These are phyloP conservation scores for Poeciliopsis turrubarensis DNA, from an alignment of 2,113 vertebrate genomes.

Conservation along the genomic window DNA sequence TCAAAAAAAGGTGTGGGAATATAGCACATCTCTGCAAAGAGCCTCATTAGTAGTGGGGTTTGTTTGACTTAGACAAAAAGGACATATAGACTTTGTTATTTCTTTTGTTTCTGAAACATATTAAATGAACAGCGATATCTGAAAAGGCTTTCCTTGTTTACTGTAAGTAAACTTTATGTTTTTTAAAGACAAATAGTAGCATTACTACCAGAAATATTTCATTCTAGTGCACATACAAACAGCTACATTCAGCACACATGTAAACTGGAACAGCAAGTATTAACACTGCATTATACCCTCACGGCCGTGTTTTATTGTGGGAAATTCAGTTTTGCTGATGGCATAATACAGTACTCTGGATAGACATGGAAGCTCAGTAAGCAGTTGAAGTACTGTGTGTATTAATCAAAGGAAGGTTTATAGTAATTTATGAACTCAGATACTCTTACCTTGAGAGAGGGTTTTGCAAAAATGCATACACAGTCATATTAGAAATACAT, in stretches of 20 bases:
- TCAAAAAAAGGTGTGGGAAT: slow-evolving; percentile 7
- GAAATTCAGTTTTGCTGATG: slow-evolving; percentile 32
- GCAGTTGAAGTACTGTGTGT: slow-evolving; percentile 9
- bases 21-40: slow-evolving; percentile 7
- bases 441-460: slow-evolving; percentile 46
- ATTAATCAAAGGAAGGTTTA: slow-evolving; percentile 23
- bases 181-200: slow-evolving; percentile 3
- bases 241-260: slow-evolving; percentile 33
- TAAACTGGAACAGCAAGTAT: slow-evolving; percentile 48
- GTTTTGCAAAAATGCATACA: slow-evolving; percentile 36
- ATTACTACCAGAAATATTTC: not conserved
- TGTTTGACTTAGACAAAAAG: not conserved
- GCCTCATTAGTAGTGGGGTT: not conserved
- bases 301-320: slow-evolving; percentile 32
- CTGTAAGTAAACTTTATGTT: slow-evolving; percentile 47
- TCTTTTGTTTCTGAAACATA: slow-evolving; percentile 8
- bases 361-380: slow-evolving; percentile 13
- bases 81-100: slow-evolving; percentile 10
- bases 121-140: slow-evolving; percentile 19
- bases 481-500: slow-evolving; percentile 44
- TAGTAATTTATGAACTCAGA: slow-evolving; percentile 40
- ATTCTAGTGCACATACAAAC: slow-evolving; percentile 56
- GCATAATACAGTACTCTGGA: slow-evolving; percentile 31
- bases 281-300: slow-evolving; percentile 49
- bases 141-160: slow-evolving; percentile 13